Evolutionary conservation across 1,140 invertebrate species (phyloP).

Genomic region (Ooceraea biroi): DNA sequence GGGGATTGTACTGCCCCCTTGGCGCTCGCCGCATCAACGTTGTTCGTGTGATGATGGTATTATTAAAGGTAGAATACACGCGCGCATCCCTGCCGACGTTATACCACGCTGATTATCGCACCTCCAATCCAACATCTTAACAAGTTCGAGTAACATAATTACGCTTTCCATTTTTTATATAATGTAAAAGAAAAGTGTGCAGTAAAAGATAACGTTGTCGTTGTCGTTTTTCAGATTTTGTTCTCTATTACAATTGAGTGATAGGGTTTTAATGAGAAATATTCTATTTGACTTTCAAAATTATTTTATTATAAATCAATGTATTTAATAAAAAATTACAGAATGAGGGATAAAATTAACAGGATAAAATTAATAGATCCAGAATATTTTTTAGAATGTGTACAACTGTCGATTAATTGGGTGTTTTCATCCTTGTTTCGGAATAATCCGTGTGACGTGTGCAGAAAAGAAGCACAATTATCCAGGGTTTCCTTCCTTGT

Average conservation of each 20-base stretch:
- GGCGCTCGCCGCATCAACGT: constrained; percentile 7
- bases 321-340: too few relatives aligned
- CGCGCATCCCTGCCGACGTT: constrained; percentile 21
- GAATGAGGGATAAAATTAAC: not conserved
- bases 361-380: not conserved
- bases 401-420: not conserved
- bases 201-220: too few relatives aligned
- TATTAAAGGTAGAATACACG: constrained; percentile 48
- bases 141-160: constrained; percentile 37
- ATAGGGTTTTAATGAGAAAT: not conserved
- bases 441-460: not conserved
- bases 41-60: constrained; percentile 48
- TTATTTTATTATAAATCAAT: too few relatives aligned
- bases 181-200: too few relatives aligned
- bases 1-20: constrained; percentile 47
- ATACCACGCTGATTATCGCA: constrained; percentile 66
- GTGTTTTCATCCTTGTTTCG: not conserved
- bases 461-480: constrained; percentile 78
- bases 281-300: too few relatives aligned
- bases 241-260: not conserved
- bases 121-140: constrained; percentile 65
- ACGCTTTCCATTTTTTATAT: not conserved
- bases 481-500: constrained; percentile 69
- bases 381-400: not conserved
- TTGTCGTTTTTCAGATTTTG: not conserved